A percentile compares a stretch with the other conserved stretches of the same genome.
Conservation (phyloP, 1,140 invertebrate genomes). For the Drosophila guanche region DNA sequence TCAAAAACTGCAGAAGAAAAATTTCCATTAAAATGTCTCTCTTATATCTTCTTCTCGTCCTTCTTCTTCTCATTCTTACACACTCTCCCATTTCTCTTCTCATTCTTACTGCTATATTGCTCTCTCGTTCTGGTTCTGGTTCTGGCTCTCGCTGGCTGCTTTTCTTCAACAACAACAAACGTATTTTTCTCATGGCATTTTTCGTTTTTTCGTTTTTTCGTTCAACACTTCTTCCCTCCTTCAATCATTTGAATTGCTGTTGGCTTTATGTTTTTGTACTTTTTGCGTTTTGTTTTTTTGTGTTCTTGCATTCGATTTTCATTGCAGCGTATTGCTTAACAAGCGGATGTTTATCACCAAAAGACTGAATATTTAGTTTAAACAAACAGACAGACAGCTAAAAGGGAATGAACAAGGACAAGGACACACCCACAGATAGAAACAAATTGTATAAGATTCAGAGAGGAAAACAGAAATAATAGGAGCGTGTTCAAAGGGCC, state of each 20-base stretch:
- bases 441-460: slow-evolving; percentile 29
- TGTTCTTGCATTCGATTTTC: slow-evolving; percentile 38
- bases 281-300: slow-evolving; percentile 6
- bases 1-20: slow-evolving; percentile 78
- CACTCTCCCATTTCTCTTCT: slow-evolving; percentile 61
- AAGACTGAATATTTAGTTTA: slow-evolving; percentile 83
- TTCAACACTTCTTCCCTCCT: slow-evolving; percentile 10
- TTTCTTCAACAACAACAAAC: slow-evolving; percentile 60
- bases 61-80: slow-evolving; percentile 41
- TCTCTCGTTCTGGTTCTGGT: too few relatives aligned
- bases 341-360: slow-evolving; percentile 82
- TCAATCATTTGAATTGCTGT: slow-evolving; percentile 38
- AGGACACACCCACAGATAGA: slow-evolving; percentile 15
- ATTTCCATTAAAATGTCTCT: slow-evolving; percentile 81
- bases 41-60: slow-evolving; percentile 78
- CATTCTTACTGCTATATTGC: slow-evolving; percentile 15
- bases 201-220: slow-evolving; percentile 12
- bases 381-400: slow-evolving; percentile 39
- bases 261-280: slow-evolving; percentile 35
- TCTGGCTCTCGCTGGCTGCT: slow-evolving; percentile 31
- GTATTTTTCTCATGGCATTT: slow-evolving; percentile 20
- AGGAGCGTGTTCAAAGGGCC: slow-evolving; percentile 59
- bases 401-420: slow-evolving; percentile 21
- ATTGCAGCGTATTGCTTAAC: slow-evolving; percentile 80
- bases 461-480: slow-evolving; percentile 5